These are phyloP conservation scores for Mythimna impura DNA, from an alignment of 2,888 invertebrate species.

Conservation along the genomic window DNA sequence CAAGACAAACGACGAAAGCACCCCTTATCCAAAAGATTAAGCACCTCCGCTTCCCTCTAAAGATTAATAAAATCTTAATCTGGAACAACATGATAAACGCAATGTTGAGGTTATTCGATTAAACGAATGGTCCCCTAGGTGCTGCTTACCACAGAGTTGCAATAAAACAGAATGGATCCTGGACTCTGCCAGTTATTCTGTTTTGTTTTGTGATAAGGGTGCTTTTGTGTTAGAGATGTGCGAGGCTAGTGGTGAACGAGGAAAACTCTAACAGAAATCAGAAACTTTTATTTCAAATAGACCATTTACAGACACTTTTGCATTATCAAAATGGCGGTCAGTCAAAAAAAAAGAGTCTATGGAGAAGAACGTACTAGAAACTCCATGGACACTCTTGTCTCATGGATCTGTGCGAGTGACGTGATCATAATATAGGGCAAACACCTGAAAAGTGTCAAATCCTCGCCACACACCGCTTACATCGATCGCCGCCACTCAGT, in stretches of 20 bases:
- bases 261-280: background rate
- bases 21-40: conserved; percentile 44
- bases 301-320: too few relatives aligned
- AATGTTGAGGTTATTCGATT: conserved; percentile 71
- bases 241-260: background rate
- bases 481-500: too few relatives aligned
- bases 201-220: conserved; percentile 58
- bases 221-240: background rate
- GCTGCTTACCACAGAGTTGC: conserved; percentile 62
- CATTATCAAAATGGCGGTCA: too few relatives aligned
- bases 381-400: too few relatives aligned
- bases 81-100: conserved; percentile 57
- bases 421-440: background rate
- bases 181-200: conserved; percentile 58
- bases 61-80: conserved; percentile 66
- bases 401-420: too few relatives aligned
- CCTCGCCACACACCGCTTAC: too few relatives aligned
- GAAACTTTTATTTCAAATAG: too few relatives aligned
- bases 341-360: too few relatives aligned
- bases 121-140: conserved; percentile 72
- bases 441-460: background rate
- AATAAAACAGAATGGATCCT: conserved; percentile 72
- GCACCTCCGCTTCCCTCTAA: conserved; percentile 50
- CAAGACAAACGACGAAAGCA: conserved; percentile 26
- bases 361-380: too few relatives aligned